phyloP scores from a whole-genome alignment of 2,797 vertebrate genomes.

The Sebastes steindachneri region DNA sequence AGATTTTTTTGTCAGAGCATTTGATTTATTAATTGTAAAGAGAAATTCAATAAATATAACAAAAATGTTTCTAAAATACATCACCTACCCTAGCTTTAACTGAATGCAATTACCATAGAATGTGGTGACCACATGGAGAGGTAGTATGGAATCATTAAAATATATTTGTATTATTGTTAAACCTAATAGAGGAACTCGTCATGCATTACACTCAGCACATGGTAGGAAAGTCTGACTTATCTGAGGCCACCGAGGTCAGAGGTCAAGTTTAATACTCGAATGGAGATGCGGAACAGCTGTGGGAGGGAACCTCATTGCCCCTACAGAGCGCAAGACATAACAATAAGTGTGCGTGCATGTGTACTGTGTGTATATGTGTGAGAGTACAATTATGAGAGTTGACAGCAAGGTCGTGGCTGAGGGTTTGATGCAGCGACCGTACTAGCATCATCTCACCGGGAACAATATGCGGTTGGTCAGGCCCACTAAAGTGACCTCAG shows the following conservation, averaged over 20 bases:
- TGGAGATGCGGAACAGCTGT: conserved; percentile 31
- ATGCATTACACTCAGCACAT: conserved; percentile 30
- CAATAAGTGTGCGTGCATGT: conserved; percentile 3
- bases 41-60: too few relatives aligned
- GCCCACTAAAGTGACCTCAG: conserved; percentile 72
- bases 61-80: too few relatives aligned
- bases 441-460: conserved; percentile 47
- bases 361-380: background rate
- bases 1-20: too few relatives aligned
- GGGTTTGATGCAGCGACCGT: conserved; percentile 23
- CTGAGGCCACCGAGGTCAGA: conserved; percentile 47
- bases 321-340: conserved; percentile 13
- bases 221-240: conserved; percentile 18
- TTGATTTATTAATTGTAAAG: too few relatives aligned
- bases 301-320: conserved; percentile 14
- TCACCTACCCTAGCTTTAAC: too few relatives aligned
- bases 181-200: conserved; percentile 1
- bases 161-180: conserved; percentile 1
- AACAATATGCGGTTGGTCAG: conserved; percentile 66
- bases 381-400: conserved; percentile 46
- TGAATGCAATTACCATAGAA: background rate
- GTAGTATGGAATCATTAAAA: background rate
- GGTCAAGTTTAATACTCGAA: conserved; percentile 66
- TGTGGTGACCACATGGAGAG: background rate
- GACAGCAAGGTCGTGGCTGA: conserved; percentile 59